phyloP scores from a whole-genome alignment of 2,888 invertebrate species.

The Spialia ferax region DNA sequence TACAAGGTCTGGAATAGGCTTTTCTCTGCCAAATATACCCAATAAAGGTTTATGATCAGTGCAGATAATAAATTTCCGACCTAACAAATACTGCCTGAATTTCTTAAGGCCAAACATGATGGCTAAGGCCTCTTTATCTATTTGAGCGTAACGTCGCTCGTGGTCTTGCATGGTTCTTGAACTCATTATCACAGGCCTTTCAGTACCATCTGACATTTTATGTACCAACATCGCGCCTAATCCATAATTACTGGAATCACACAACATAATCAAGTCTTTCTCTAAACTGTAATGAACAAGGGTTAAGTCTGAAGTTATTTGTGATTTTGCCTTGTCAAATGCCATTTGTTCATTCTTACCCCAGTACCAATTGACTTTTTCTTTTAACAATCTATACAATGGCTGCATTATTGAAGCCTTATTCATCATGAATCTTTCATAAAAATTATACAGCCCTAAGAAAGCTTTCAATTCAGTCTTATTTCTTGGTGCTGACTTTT shows the following conservation, averaged over 20 bases:
- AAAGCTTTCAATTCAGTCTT: slow-evolving; percentile 21
- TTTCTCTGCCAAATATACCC: slow-evolving; percentile 24
- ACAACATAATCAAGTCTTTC: slow-evolving; percentile 19
- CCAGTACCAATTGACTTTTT: not conserved
- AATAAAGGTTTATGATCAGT: slow-evolving; percentile 9
- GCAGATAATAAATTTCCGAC: slow-evolving; percentile 32
- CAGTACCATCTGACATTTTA: slow-evolving; percentile 39
- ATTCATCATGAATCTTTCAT: slow-evolving; percentile 18
- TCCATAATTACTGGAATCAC: slow-evolving; percentile 36
- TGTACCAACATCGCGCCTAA: slow-evolving; percentile 37
- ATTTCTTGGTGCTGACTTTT: slow-evolving; percentile 15
- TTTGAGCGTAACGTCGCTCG: slow-evolving; percentile 41
- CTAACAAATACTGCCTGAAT: slow-evolving; percentile 39
- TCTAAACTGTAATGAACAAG: slow-evolving; percentile 15
- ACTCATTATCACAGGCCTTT: slow-evolving; percentile 35
- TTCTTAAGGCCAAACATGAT: slow-evolving; percentile 45
- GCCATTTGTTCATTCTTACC: slow-evolving; percentile 1
- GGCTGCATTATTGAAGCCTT: slow-evolving; percentile 19
- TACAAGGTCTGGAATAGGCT: slow-evolving; percentile 43
- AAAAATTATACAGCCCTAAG: slow-evolving; percentile 24
- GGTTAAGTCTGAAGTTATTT: slow-evolving; percentile 19
- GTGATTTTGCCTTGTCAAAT: slow-evolving; percentile 9
- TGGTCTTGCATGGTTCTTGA: slow-evolving; percentile 40
- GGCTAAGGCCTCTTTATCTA: slow-evolving; percentile 44
- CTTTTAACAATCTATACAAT: slow-evolving; percentile 9